Evolutionary conservation across 53 echinoderm and acorn worm species (phyloP).

Genomic region (Paracentrotus lividus): DNA sequence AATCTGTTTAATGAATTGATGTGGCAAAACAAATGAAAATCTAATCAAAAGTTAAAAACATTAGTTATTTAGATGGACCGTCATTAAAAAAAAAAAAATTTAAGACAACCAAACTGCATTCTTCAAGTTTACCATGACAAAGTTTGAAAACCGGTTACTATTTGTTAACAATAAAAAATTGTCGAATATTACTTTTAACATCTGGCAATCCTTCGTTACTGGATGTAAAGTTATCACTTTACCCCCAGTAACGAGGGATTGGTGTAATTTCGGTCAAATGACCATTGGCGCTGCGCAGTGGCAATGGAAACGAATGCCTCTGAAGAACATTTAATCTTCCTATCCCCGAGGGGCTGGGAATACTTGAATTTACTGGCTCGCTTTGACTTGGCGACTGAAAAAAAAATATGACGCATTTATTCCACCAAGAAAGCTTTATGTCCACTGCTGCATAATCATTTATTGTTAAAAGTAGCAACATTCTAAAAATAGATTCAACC

Average conservation of each 20-base stretch:
- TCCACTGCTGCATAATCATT: no score
- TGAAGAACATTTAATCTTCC: slow-evolving; percentile 9
- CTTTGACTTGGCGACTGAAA: slow-evolving; percentile 29
- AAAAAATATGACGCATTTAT: background rate
- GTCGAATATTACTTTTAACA: background rate
- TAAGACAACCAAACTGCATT: no score
- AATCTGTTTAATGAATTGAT: no score
- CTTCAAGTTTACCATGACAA: no score
- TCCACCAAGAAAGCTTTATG: no score
- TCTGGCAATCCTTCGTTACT: background rate
- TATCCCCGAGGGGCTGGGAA: background rate
- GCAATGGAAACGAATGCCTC: background rate
- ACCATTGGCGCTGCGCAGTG: background rate
- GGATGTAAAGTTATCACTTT: background rate
- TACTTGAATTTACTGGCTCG: slow-evolving; percentile 20
- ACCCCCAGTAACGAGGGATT: background rate
- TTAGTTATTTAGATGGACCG: no score
- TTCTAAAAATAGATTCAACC: no score
- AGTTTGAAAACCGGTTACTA: no score
- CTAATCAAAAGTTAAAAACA: no score
- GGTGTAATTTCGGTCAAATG: background rate
- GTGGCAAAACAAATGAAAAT: no score
- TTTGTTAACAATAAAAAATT: background rate
- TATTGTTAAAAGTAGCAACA: no score
- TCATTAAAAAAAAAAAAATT: no score